A percentile compares a stretch with the other conserved stretches of the same genome.
phyloP scores from a whole-genome alignment of 2,888 invertebrate genomes.

The Machimus rusticus region DNA sequence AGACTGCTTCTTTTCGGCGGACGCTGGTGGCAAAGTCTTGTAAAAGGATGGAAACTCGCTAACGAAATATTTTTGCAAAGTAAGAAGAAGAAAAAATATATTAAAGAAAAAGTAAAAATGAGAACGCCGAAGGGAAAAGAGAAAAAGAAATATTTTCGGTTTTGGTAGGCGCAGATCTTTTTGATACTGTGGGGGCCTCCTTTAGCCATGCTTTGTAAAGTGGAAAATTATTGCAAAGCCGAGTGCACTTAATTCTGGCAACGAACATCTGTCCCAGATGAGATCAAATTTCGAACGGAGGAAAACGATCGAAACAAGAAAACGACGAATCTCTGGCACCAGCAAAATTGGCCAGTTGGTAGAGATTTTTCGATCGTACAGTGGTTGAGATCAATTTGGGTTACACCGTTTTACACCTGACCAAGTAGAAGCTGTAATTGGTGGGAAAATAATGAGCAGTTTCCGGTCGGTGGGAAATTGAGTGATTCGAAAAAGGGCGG shows the following conservation, averaged over 20 bases:
- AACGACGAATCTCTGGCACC: neutral
- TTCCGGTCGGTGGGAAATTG: neutral
- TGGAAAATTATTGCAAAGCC: slow-evolving; percentile 32
- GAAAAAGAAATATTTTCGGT: neutral
- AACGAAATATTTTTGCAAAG: slow-evolving; percentile 29
- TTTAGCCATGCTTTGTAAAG: slow-evolving; percentile 20
- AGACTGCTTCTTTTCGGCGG: neutral
- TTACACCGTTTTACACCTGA: slow-evolving; percentile 20
- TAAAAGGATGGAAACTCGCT: slow-evolving; percentile 2
- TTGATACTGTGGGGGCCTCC: neutral
- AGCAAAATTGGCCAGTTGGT: neutral
- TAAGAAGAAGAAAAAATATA: neutral
- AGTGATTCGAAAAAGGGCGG: neutral
- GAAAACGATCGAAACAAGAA: neutral
- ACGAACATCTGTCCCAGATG: slow-evolving; percentile 28
- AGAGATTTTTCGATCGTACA: neutral
- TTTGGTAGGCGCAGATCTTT: slow-evolving; percentile 3
- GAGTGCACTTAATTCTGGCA: slow-evolving; percentile 34
- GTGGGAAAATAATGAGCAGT: neutral
- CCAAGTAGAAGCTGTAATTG: neutral
- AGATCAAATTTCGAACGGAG: slow-evolving; percentile 30
- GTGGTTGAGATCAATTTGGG: neutral
- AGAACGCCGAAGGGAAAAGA: neutral
- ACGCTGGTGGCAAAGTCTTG: neutral
- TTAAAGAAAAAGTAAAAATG: neutral